Evolutionary conservation across 2,888 invertebrate genomes (phyloP).

Genomic region (Patella depressa): DNA sequence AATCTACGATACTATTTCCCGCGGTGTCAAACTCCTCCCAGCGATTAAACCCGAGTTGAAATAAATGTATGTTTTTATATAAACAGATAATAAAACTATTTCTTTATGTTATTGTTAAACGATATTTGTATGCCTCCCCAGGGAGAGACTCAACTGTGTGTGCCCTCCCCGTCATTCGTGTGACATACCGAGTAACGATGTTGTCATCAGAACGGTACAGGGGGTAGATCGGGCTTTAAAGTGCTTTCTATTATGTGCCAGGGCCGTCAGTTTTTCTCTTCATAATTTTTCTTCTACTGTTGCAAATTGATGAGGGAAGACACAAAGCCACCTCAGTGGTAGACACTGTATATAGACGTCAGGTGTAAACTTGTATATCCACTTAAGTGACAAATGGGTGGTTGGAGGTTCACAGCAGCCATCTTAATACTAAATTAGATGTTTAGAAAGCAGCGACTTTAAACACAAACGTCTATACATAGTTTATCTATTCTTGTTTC

Average conservation of each 20-base stretch:
- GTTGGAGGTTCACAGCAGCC: not conserved
- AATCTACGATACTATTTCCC: too few species aligned
- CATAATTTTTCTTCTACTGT: slow-evolving; percentile 1
- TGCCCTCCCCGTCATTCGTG: slow-evolving; percentile 5
- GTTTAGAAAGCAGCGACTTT: not conserved
- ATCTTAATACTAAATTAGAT: slow-evolving; percentile 1
- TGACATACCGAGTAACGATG: slow-evolving; percentile 8
- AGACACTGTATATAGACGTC: slow-evolving; percentile 5
- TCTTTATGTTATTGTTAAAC: not conserved
- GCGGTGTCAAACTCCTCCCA: too few species aligned
- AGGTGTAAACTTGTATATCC: slow-evolving; percentile 13
- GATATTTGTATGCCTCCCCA: not conserved
- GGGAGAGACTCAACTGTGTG: not conserved
- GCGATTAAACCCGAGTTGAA: too few species aligned
- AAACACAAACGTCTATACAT: not conserved
- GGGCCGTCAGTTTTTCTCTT: slow-evolving; percentile 9
- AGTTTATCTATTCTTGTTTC: not conserved
- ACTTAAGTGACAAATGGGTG: slow-evolving; percentile 7
- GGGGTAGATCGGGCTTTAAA: slow-evolving; percentile 5
- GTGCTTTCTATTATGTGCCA: slow-evolving; percentile 10
- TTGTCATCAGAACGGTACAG: not conserved
- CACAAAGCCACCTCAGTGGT: slow-evolving; percentile 5
- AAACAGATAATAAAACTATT: not conserved
- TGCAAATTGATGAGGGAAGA: not conserved
- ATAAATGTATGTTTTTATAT: not conserved